phyloP scores from a whole-genome alignment of 2,797 vertebrate genomes.

The Dermochelys coriacea region DNA sequence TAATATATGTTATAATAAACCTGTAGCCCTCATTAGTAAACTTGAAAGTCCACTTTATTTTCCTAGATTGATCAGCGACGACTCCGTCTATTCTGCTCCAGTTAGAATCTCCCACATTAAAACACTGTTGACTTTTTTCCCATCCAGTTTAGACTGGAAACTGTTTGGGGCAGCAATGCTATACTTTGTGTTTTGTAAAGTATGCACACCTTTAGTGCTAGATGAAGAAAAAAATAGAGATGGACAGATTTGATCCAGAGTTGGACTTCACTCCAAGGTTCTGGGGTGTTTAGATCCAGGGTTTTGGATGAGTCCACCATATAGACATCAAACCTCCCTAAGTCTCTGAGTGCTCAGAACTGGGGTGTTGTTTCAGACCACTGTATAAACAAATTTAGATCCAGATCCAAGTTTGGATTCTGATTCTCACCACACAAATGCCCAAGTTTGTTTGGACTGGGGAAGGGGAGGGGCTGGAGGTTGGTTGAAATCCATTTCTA shows the following conservation, averaged over 20 bases:
- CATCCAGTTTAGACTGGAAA: background rate
- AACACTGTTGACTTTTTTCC: background rate
- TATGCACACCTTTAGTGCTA: background rate
- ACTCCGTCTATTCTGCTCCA: background rate
- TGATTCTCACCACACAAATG: background rate
- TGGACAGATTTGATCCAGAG: background rate
- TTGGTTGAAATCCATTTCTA: background rate
- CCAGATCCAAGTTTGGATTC: background rate
- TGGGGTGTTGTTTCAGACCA: background rate
- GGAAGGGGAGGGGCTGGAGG: background rate
- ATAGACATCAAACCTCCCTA: background rate
- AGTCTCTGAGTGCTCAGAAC: background rate
- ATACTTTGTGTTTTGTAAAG: background rate
- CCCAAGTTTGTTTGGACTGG: background rate
- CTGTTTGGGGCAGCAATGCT: background rate
- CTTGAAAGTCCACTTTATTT: background rate
- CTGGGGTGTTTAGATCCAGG: background rate
- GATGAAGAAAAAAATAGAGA: background rate
- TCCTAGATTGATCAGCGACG: background rate
- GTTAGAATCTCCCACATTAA: background rate
- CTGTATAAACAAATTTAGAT: background rate
- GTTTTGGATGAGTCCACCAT: background rate
- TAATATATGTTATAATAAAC: background rate
- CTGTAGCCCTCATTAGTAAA: background rate
- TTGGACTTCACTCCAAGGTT: background rate